Base-by-base conservation (phyloP, 2,797 vertebrate genomes). In the Carapus acus region DNA sequence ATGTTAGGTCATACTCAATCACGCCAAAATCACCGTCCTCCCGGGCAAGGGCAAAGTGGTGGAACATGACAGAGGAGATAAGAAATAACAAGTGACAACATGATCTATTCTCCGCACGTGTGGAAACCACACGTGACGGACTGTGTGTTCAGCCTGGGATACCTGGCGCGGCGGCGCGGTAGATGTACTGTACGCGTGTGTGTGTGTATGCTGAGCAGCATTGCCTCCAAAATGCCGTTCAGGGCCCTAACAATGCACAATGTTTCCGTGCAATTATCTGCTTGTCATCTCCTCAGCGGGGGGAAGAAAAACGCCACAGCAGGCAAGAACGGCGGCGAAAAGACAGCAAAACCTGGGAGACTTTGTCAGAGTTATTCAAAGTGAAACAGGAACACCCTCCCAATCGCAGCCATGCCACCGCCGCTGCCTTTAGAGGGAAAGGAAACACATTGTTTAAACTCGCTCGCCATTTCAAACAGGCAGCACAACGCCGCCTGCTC, bases 401-500 rank as follows among this genome's bases (percentile, higher is more conserved):
- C 7, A 68, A 73, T 74, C 18, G 17, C 52, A 62, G 70, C 14
- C 8, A 33, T 21, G 24, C 54, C 2, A 58, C 62, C 23, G 24
- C 55, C 2, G 58, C 62, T 43, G 70, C 57, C n/a, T 76, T 82
- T 74, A 72, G 65, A 53, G 71, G 38, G 15, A 2, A 33, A 36
- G 48, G 43, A 54, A 71, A 62, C 44, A 18, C 57, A 74, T 77
- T 80, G 69, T 73, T 81, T 76, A 72, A 85, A 83, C 65, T 77
- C 23, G 21, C 72, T 71, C 65, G 75, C 73, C 80, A 75, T 85
- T 81, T 84, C 70, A 71, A 77, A 77, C 67, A 67, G 62, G 65
- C 61, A 63, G 50, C 62, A 69, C 78, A 77, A 73, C 62, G 47
- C 74, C 77, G 73, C 60, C 65, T 77, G 83, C 79, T 81, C 79